Conservation (phyloP, 2,797 vertebrate species). For the Acrocephalus scirpaceus region DNA sequence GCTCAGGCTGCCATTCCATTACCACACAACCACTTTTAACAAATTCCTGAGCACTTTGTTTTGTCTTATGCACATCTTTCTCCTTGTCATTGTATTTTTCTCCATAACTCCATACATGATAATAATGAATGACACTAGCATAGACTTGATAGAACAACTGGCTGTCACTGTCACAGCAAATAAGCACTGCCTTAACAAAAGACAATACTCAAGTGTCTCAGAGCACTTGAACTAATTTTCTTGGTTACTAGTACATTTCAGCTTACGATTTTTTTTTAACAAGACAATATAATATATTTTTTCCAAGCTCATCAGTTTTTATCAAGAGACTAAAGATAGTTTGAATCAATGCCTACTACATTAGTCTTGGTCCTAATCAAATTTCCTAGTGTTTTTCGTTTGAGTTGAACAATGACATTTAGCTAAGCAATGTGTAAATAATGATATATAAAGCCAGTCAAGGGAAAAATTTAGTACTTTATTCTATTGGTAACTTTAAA, state of each 20-base stretch:
- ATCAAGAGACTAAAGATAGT: background rate
- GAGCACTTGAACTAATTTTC: background rate
- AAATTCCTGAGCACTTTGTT: background rate
- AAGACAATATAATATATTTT: background rate
- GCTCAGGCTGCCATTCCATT: background rate
- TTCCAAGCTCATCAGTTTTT: slow-evolving; percentile 9
- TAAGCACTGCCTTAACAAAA: background rate
- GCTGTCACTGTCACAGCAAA: background rate
- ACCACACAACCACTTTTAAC: background rate
- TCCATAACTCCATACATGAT: background rate
- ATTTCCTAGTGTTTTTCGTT: background rate
- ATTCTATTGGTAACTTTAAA: background rate
- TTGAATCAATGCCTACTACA: background rate
- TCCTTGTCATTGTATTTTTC: background rate
- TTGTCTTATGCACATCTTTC: background rate
- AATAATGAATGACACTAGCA: background rate
- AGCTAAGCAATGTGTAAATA: background rate
- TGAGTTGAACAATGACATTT: background rate
- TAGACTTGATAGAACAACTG: background rate
- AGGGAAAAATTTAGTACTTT: background rate
- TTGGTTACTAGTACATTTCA: background rate
- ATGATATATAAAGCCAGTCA: background rate
- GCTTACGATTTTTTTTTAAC: background rate
- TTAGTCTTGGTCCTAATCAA: background rate
- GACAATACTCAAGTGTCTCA: background rate